These are phyloP conservation scores for Pocillopora verrucosa DNA, from an alignment of 64 coral and sea anemone species.

Conservation along the genomic window DNA sequence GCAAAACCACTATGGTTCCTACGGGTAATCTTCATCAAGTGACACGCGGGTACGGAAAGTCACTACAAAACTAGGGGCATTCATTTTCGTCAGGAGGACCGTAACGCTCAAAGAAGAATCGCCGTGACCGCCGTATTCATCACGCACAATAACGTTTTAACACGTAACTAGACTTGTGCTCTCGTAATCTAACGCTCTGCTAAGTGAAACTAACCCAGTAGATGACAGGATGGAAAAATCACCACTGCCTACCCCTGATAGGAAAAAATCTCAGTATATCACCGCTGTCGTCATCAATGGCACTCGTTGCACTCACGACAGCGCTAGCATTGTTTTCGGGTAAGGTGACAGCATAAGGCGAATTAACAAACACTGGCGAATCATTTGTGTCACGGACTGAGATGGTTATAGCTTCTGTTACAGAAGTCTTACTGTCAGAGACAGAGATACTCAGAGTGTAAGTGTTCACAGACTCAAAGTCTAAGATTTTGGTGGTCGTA, in stretches of 20 bases:
- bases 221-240: conserved; percentile 38
- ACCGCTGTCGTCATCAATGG: conserved; percentile 27
- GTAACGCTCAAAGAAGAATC: conserved; percentile 19
- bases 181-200: conserved; percentile 24
- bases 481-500: conserved; percentile 27
- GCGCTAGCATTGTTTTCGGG: conserved; percentile 31
- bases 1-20: conserved; percentile 14
- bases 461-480: conserved; percentile 38
- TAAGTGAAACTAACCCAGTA: conserved; percentile 33
- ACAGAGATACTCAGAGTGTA: conserved; percentile 42
- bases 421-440: neutral
- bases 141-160: conserved; percentile 18
- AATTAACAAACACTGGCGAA: neutral
- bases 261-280: conserved; percentile 34
- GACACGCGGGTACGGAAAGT: conserved; percentile 40
- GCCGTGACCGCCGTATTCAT: conserved; percentile 25
- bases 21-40: conserved; percentile 14
- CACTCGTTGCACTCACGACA: conserved; percentile 9
- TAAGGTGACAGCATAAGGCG: conserved; percentile 33
- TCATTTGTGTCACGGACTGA: conserved; percentile 24
- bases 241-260: conserved; percentile 26
- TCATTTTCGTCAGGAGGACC: conserved; percentile 31
- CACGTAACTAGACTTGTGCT: conserved; percentile 29
- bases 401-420: conserved; percentile 25
- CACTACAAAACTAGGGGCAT: conserved; percentile 20